Evolutionary conservation across 2,888 invertebrate genomes (phyloP).

Genomic region (Serrognathus titanus): DNA sequence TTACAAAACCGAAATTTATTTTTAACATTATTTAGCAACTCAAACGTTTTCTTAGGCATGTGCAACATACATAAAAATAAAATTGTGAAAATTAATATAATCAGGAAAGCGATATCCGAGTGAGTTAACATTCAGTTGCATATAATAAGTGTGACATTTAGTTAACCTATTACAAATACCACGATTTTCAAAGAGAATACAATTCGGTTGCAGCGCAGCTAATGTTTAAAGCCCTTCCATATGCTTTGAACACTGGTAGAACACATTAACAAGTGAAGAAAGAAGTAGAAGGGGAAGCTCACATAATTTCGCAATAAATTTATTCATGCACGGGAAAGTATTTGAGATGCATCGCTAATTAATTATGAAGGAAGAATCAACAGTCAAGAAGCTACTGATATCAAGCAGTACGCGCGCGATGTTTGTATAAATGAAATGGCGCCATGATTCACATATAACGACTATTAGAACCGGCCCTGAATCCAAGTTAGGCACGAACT

Average conservation of each 20-base stretch:
- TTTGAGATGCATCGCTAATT: constrained; percentile 23
- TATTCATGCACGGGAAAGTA: constrained; percentile 9
- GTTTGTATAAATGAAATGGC: constrained; percentile 53
- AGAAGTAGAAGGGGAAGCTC: no score
- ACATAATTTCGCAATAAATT: background rate
- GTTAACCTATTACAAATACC: constrained; percentile 7
- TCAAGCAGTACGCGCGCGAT: constrained; percentile 34
- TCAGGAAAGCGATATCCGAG: no score
- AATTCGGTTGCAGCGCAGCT: background rate
- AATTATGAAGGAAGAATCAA: constrained; percentile 30
- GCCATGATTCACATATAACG: constrained; percentile 50
- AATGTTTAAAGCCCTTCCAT: background rate
- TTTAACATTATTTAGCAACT: no score
- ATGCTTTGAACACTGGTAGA: no score
- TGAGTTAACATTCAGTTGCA: background rate
- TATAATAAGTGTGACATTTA: background rate
- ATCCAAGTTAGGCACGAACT: constrained; percentile 49
- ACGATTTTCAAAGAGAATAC: background rate
- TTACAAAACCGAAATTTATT: no score
- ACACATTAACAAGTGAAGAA: no score
- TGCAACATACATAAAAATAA: no score
- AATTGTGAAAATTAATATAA: no score
- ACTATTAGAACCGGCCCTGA: constrained; percentile 48
- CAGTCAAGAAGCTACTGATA: constrained; percentile 19
- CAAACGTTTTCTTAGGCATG: no score